phyloP scores from a whole-genome alignment of 2,888 invertebrate genomes.

The Sepiola atlantica region DNA sequence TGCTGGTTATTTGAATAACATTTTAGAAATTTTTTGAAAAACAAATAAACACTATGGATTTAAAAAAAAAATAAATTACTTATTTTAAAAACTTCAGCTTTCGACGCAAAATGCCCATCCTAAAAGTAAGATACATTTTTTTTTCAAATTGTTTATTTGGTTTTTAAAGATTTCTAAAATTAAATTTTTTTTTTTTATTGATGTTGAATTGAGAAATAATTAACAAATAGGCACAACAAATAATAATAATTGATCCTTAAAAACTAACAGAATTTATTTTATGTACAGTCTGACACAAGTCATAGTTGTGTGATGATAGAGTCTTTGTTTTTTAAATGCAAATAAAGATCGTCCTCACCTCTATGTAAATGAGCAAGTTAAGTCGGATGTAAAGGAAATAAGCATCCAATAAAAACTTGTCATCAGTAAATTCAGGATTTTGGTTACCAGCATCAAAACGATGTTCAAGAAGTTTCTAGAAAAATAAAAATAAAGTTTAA shows the following conservation, averaged over 20 bases:
- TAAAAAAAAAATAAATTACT: too few species aligned
- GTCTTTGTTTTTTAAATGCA: neutral
- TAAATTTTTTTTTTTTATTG: neutral
- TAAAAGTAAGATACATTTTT: too few species aligned
- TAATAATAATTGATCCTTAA: too few species aligned
- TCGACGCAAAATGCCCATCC: too few species aligned
- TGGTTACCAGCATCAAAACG: neutral
- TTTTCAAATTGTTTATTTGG: too few species aligned
- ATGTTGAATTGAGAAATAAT: neutral
- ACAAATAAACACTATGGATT: too few species aligned
- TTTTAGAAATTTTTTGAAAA: too few species aligned
- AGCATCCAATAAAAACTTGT: neutral
- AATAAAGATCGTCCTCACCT: neutral
- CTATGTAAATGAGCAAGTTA: neutral
- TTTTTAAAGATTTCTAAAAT: too few species aligned
- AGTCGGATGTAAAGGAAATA: constrained; percentile 40
- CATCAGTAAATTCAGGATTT: neutral
- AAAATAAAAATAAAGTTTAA: neutral
- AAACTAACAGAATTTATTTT: too few species aligned
- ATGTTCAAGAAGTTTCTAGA: constrained; percentile 35
- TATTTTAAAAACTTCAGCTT: too few species aligned
- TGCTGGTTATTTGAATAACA: too few species aligned
- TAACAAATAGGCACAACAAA: too few species aligned
- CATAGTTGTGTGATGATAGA: neutral
- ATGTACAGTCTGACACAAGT: neutral